Percentiles rank a stretch among this genome's conserved stretches.
phyloP scores from a whole-genome alignment of 2,113 vertebrate species.

The Nycticebus coucang region DNA sequence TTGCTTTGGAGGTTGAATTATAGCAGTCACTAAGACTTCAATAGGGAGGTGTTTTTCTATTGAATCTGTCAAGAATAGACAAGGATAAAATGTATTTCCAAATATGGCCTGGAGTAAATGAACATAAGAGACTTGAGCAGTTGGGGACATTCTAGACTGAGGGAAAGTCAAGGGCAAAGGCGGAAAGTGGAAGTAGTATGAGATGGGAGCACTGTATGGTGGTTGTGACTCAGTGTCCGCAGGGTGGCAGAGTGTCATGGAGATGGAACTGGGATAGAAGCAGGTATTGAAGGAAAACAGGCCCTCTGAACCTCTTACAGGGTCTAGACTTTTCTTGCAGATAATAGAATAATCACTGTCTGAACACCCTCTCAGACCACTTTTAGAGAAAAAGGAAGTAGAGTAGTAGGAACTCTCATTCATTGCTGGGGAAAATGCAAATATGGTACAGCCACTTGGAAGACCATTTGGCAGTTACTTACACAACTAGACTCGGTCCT shows the following conservation, averaged over 20 bases:
- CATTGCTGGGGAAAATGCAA: too few relatives aligned
- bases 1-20: not conserved
- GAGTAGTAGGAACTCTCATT: too few relatives aligned
- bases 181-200: not conserved
- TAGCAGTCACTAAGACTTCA: not conserved
- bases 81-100: not conserved
- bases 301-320: not conserved
- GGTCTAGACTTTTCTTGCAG: not conserved
- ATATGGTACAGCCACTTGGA: too few relatives aligned
- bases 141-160: not conserved
- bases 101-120: not conserved
- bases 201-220: not conserved
- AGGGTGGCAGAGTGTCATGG: not conserved
- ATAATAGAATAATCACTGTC: not conserved
- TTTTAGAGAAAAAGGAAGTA: not conserved
- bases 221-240: not conserved
- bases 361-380: not conserved
- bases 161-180: not conserved
- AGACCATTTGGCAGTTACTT: too few relatives aligned
- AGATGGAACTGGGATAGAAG: not conserved
- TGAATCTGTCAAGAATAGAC: not conserved
- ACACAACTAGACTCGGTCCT: too few relatives aligned
- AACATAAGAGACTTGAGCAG: not conserved
- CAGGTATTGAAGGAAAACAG: not conserved
- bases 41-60: not conserved